Base-by-base conservation (phyloP, 2,113 vertebrate species). In the Brachyhypopomus gauderio region DNA sequence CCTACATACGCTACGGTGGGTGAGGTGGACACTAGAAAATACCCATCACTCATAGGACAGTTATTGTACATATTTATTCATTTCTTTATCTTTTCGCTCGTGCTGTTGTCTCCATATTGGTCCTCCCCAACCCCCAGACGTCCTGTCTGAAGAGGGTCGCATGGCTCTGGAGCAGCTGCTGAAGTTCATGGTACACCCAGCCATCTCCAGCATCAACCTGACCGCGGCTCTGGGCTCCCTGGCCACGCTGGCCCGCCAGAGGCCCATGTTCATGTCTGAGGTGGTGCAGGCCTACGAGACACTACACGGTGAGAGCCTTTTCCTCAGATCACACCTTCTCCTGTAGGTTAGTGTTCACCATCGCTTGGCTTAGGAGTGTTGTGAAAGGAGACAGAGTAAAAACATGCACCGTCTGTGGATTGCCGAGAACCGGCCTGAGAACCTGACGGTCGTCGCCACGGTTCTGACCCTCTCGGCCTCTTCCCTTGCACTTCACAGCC, bases 221-320 rank as follows among this genome's bases (percentile, higher is more conserved):
- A 99, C 97, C 1, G 96, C 97, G 0, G 97, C 96, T 0, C 88
- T 99, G 30, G 97, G 97, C 58, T 95, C 97, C 0, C 85, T 99
- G 70, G 97, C 97, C 83, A 94, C 95, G 0, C 94, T 99, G 0
- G 96, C 97, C 34, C 93, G 96, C 12, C 97, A 98, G 88, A 92
- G 97, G 5, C 97, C 97, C 3, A 98, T 97, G 95, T 98, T 98
- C 90, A 98, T 99, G 97, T 96, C 96, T 0, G 95, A 98, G 83
- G 97, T 98, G 87, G 96, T 98, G 85, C 97, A 98, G 75, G 95
- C 97, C 4, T 98, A 97, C 0, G 97, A 98, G 89, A 97, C 95
- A 0, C 90, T 99, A 0, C 97, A 98, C 0, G 97, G 96, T 98
- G 73, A 91, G 90, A 30, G 16, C n/a, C n/a, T n/a, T n/a, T n/a